phyloP scores from a whole-genome alignment of 2,113 vertebrate genomes.

The Sylvicapra grimmia region DNA sequence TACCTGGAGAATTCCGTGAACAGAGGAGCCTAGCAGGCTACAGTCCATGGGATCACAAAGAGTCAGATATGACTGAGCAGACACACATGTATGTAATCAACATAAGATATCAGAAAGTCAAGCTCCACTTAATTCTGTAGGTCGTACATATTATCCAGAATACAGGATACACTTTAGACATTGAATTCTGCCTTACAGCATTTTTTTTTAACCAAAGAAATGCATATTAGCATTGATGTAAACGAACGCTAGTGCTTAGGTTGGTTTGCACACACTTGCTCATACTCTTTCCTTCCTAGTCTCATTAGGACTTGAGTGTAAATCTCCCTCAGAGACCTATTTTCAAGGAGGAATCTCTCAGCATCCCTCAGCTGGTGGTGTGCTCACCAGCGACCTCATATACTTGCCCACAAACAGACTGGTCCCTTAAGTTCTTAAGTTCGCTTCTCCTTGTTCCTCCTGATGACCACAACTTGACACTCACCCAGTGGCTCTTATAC shows the following conservation, averaged over 20 bases:
- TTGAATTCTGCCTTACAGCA: rapidly evolving
- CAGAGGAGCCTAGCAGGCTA: background rate
- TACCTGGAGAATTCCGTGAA: background rate
- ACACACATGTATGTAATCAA: background rate
- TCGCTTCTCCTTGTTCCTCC: background rate
- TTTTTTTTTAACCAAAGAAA: background rate
- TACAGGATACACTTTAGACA: too few species aligned
- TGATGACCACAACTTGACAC: too few species aligned
- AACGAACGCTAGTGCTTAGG: rapidly evolving
- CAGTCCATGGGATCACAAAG: background rate
- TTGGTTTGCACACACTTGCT: background rate
- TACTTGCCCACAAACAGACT: rapidly evolving
- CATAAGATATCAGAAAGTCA: background rate
- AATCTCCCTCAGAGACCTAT: background rate
- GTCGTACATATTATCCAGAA: background rate
- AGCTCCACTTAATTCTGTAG: background rate
- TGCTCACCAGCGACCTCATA: background rate
- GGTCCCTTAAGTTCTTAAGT: background rate
- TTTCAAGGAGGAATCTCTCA: background rate
- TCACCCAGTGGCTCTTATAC: background rate
- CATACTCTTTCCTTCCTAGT: background rate
- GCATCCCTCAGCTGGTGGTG: too few species aligned
- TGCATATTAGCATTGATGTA: background rate
- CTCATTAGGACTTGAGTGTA: too few species aligned
- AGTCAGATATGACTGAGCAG: rapidly evolving